Base-by-base conservation (phyloP, 92 coral and sea anemone species). In the Zoanthus gigantus region DNA sequence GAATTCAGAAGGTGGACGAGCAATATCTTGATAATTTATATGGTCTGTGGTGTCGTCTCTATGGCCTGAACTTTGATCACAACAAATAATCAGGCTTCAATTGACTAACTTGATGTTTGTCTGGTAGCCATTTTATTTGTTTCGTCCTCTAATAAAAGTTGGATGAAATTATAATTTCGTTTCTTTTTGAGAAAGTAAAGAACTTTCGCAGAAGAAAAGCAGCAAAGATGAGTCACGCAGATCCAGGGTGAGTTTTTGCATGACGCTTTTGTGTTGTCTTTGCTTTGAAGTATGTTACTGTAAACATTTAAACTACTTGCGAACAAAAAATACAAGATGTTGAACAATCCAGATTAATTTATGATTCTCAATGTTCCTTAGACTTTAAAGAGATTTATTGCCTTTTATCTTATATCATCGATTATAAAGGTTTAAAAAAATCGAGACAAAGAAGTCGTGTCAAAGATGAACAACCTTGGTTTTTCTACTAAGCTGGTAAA, bases 201-300 rank as follows among this genome's bases (percentile, higher is more conserved):
- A 48, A 75, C 37, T 50, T 76, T n/a, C 34, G 69, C 42, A 79
- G 52, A 34, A 67, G 13, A 9, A 69, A 34, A 69, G 47, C 53
- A 68, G 17, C 58, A 91, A 15, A 7, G 11, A 95, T 95, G 98
- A 95, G 98, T 89, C 97, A 94, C 93, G 90, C 92, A 68, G 94
- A 93, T 18, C 92, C 94, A 12, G 97, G 97, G 97, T 94, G 72
- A 66, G 92, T 88, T 61, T 32, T 34, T 61, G 56, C 47, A 23
- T 63, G 6, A 9, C 7, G 42, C 3, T 18, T 71, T 63, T 79
- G 42, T 37, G 37, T 14, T 50, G 30, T 42, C 54, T 73, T 58
- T 80, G 8, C 37, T n/a, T 82, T 15, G 28, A 29, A 28, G 83
- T 17, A 48, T 63, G 28, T 6, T 16, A 9, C 17, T 23, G n/a